These are phyloP conservation scores for Andricus curvator DNA, from an alignment of 2,888 invertebrate genomes.

Conservation along the genomic window DNA sequence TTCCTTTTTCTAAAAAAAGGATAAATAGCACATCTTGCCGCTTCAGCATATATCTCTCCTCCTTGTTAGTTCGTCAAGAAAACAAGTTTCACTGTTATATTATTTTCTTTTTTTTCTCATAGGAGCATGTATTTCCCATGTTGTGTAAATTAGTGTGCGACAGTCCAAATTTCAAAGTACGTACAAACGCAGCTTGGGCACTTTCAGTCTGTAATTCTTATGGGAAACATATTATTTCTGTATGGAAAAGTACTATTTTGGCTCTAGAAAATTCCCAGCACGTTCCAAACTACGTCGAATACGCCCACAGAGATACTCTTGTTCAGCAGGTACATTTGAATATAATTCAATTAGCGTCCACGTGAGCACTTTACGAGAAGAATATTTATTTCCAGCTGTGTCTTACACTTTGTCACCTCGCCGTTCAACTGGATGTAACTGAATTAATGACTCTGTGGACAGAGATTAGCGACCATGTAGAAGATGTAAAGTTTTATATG, in stretches of 20 bases:
- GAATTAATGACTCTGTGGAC: constrained; percentile 70
- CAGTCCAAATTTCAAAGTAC: constrained; percentile 92
- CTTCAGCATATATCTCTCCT: too few species aligned
- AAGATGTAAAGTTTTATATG: constrained; percentile 69
- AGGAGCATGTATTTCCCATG: constrained; percentile 84
- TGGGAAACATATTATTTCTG: constrained; percentile 81
- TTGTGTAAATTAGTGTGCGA: constrained; percentile 84
- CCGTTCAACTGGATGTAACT: constrained; percentile 72
- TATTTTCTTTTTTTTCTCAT: constrained; percentile 58
- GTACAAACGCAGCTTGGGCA: constrained; percentile 91
- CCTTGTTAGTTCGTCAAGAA: too few species aligned
- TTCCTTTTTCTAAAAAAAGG: too few species aligned
- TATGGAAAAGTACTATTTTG: constrained; percentile 87
- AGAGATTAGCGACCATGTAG: constrained; percentile 69
- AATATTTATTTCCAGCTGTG: constrained; percentile 82
- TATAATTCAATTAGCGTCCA: neutral
- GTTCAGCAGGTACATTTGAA: constrained; percentile 84
- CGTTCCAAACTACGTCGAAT: constrained; percentile 90
- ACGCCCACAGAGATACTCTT: constrained; percentile 91
- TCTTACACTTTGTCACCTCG: constrained; percentile 86
- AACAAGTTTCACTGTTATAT: neutral
- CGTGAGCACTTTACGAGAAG: neutral
- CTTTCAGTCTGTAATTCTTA: constrained; percentile 84
- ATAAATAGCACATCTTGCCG: too few species aligned
- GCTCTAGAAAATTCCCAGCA: constrained; percentile 89